Conservation (phyloP, 2,888 invertebrate species). For the Invenusta paracnida region DNA sequence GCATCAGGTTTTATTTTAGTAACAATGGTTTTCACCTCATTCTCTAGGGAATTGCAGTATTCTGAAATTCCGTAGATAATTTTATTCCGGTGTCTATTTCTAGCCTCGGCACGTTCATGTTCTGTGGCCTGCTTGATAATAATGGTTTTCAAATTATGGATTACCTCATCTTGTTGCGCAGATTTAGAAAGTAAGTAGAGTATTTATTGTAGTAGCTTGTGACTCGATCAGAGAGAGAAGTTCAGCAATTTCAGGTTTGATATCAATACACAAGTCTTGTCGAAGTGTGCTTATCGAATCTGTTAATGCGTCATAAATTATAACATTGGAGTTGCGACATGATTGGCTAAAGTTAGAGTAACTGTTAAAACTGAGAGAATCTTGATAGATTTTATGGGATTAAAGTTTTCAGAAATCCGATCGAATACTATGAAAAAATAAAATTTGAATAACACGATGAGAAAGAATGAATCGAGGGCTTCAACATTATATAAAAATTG, state of each 20-base stretch:
- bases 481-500: conserved; percentile 3
- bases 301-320: conserved; percentile 6
- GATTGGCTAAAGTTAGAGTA: conserved; percentile 6
- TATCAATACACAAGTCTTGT: conserved; percentile 21
- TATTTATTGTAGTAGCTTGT: conserved; percentile 29
- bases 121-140: not conserved
- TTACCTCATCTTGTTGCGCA: conserved; percentile 25
- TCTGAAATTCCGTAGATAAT: not conserved
- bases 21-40: not conserved
- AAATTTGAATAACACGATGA: conserved; percentile 17
- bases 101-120: not conserved
- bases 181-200: conserved; percentile 16
- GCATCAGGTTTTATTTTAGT: too few relatives aligned
- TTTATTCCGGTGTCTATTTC: not conserved
- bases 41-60: not conserved
- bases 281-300: not conserved
- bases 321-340: conserved; percentile 5
- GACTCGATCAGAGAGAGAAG: conserved; percentile 17
- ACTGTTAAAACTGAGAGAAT: conserved; percentile 4
- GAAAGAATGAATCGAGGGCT: conserved; percentile 20
- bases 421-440: conserved; percentile 12
- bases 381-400: not conserved
- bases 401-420: not conserved
- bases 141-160: not conserved
- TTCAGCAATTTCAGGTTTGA: conserved; percentile 22